These are phyloP conservation scores for Phragmatobia fuliginosa DNA, from an alignment of 2,888 invertebrate genomes.

Conservation along the genomic window DNA sequence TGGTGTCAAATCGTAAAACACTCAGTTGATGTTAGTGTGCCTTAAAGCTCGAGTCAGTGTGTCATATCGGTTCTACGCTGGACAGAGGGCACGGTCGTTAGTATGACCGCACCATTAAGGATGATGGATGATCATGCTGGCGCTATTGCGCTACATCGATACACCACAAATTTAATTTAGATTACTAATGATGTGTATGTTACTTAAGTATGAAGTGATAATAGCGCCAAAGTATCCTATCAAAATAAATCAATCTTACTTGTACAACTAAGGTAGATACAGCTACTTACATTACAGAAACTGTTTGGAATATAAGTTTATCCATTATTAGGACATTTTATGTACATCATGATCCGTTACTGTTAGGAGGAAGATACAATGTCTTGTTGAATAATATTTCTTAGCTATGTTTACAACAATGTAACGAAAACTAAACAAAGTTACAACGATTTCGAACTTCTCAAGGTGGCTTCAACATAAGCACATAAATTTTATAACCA, in stretches of 20 bases:
- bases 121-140: conserved; percentile 81
- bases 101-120: conserved; percentile 75
- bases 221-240: conserved; percentile 34
- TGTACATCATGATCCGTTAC: neutral
- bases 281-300: neutral
- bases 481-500: conserved; percentile 77
- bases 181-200: conserved; percentile 73
- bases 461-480: conserved; percentile 70
- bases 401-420: conserved; percentile 11
- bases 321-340: neutral
- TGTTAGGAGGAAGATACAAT: neutral
- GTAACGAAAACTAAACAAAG: conserved; percentile 50
- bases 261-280: neutral
- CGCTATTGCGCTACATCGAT: conserved; percentile 75
- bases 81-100: conserved; percentile 74
- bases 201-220: conserved; percentile 56
- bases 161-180: conserved; percentile 84
- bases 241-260: conserved; percentile 13
- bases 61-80: conserved; percentile 39
- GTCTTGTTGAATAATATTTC: conserved; percentile 5
- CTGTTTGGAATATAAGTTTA: neutral
- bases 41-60: neutral
- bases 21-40: neutral
- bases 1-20: conserved; percentile 39
- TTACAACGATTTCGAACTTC: conserved; percentile 68